These are phyloP conservation scores for Drosophila pseudotalamancana DNA, from an alignment of 2,888 invertebrate genomes.

Conservation along the genomic window DNA sequence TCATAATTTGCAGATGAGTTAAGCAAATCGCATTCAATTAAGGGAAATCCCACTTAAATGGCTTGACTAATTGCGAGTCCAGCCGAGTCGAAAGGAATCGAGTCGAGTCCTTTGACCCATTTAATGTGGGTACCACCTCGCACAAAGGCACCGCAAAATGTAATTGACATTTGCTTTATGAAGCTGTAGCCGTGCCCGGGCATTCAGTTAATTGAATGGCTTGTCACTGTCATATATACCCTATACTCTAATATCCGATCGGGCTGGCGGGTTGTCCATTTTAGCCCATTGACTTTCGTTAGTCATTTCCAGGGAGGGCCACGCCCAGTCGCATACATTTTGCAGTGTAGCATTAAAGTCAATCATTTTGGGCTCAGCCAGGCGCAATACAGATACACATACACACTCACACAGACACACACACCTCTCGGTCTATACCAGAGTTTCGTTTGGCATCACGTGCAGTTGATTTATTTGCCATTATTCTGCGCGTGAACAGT, in stretches of 20 bases:
- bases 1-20: slow-evolving; percentile 1
- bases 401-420: slow-evolving; percentile 4
- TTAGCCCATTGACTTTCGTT: slow-evolving; percentile 11
- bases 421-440: not conserved
- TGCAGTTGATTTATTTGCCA: slow-evolving; percentile 65
- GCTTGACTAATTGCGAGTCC: slow-evolving; percentile 29
- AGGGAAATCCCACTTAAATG: slow-evolving; percentile 1
- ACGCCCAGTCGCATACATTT: slow-evolving; percentile 48
- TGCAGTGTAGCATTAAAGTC: slow-evolving; percentile 68
- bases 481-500: slow-evolving; percentile 49
- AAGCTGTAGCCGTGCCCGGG: slow-evolving; percentile 15
- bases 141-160: slow-evolving; percentile 37
- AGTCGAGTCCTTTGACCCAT: slow-evolving; percentile 32
- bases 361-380: slow-evolving; percentile 54
- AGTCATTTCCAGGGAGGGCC: slow-evolving; percentile 19
- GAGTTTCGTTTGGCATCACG: slow-evolving; percentile 26
- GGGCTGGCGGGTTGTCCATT: slow-evolving; percentile 7
- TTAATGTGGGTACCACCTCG: slow-evolving; percentile 26
- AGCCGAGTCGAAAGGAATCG: not conserved
- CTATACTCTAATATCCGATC: not conserved
- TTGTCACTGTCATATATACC: slow-evolving; percentile 13
- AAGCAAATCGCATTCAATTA: slow-evolving; percentile 12
- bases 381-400: not conserved
- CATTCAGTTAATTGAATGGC: slow-evolving; percentile 68
- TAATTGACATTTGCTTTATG: slow-evolving; percentile 57